A percentile compares a stretch with the other conserved stretches of the same genome.
phyloP scores from a whole-genome alignment of 2,113 vertebrate species.

The Alouatta palliata region DNA sequence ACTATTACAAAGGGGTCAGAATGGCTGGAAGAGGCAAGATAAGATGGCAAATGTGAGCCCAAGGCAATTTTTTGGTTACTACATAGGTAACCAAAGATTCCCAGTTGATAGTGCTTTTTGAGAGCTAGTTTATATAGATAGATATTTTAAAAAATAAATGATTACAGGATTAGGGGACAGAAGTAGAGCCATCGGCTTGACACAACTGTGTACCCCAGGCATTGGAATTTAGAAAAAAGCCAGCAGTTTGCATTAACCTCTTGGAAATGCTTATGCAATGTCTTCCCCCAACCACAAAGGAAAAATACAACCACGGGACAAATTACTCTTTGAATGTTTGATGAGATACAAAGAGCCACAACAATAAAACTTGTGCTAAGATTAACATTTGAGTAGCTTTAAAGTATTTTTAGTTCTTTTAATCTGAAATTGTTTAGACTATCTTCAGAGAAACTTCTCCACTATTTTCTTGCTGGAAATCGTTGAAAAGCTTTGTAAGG shows the following conservation, averaged over 20 bases:
- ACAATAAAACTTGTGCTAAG: not conserved
- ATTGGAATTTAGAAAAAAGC: not conserved
- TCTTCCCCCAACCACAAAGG: constrained; percentile 12
- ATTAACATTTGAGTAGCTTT: constrained; percentile 41
- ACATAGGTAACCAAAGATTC: too few relatives aligned
- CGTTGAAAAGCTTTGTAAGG: constrained; percentile 45
- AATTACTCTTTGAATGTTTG: constrained; percentile 1
- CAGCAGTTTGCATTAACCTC: constrained; percentile 14
- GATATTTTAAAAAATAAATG: not conserved
- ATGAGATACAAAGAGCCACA: not conserved
- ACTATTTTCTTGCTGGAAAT: constrained; percentile 27
- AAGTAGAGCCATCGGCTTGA: not conserved
- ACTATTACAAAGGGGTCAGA: not conserved
- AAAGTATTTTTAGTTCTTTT: constrained; percentile 46
- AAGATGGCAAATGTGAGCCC: not conserved
- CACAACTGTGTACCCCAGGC: not conserved
- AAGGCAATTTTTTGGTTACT: not conserved
- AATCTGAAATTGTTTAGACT: constrained; percentile 64
- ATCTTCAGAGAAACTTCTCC: constrained; percentile 54
- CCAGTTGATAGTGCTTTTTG: not conserved
- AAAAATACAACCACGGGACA: constrained; percentile 31
- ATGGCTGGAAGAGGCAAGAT: not conserved
- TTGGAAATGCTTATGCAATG: not conserved
- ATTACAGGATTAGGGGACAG: not conserved
- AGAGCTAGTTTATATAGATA: not conserved